Percentiles rank a stretch among this genome's conserved stretches.
Evolutionary conservation across 2,113 vertebrate genomes (phyloP).

Genomic region (Sander vitreus): DNA sequence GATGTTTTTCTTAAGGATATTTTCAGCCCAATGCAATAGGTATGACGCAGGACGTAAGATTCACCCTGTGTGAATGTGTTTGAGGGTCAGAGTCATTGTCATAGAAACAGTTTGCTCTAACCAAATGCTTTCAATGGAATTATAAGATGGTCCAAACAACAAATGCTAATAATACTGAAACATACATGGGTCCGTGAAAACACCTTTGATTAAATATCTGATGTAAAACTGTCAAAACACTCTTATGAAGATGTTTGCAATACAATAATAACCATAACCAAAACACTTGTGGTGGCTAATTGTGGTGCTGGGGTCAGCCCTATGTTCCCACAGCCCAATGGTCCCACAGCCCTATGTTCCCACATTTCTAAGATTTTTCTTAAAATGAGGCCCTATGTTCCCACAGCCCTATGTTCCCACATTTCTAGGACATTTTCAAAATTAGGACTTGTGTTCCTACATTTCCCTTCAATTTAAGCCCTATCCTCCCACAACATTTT

Average conservation of each 20-base stretch:
- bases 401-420: too few species aligned
- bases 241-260: background rate
- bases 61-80: background rate
- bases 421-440: too few species aligned
- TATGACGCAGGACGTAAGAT: background rate
- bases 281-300: too few species aligned
- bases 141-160: too few species aligned
- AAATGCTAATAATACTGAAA: background rate
- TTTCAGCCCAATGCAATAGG: background rate
- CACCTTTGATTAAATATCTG: background rate
- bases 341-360: too few species aligned
- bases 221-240: background rate
- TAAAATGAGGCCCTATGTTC: too few species aligned
- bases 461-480: too few species aligned
- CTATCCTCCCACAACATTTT: too few species aligned
- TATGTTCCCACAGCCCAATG: too few species aligned
- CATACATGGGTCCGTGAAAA: background rate
- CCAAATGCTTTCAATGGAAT: background rate
- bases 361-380: too few species aligned
- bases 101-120: background rate
- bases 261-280: background rate
- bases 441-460: too few species aligned
- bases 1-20: background rate
- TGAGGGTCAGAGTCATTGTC: background rate
- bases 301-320: too few species aligned